Evolutionary conservation across 1,140 invertebrate species (phyloP), one percentile per base, ranked within the genome.

Genomic region (Homalodisca vitripennis): DNA sequence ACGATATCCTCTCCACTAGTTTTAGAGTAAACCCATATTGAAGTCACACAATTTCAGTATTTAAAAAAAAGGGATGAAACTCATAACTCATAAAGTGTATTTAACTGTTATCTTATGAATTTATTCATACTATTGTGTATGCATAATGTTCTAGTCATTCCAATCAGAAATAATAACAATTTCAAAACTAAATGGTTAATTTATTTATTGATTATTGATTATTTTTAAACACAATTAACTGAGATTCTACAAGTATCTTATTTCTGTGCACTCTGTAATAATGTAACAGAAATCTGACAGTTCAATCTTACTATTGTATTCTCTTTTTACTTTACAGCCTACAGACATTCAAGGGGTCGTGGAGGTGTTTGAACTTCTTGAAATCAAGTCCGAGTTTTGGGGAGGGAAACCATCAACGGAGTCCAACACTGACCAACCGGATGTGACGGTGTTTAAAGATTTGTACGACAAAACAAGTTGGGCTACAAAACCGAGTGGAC

Each of bases 361-460:
- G 79, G 91, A 92, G 79, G 79, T 93, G 24, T 89, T 93, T 77
- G 88, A 92, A 77, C 80, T 93, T 68, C 79, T 93, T 71, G 90
- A 92, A 81, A 92, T 93, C 69, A 92, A 92, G 78, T 90, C 91
- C 64, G 90, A 92, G 73, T 85, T 90, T 69, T 87, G 86, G 86
- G 73, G 73, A 31, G 73, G 72, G 55, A 70, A 70, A 51, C 64
- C 51, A 55, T 20, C 3, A 34, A 31, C 67, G 20, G 70, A 32
- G 55, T 3, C 2, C 34, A 55, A 13, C 34, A 34, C 66, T 27
- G 34, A 68, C 14, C 30, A 32, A 64, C 46, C 30, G 14, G 60
- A 66, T 66, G 68, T 69, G 46, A 27, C 22, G 20, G 1, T 22
- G 60, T n/a, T 31, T 13, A 63, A 71, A n/a, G 55, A 60, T 2